Conservation (phyloP, 2,888 invertebrate species). For the Nesidiocoris tenuis region DNA sequence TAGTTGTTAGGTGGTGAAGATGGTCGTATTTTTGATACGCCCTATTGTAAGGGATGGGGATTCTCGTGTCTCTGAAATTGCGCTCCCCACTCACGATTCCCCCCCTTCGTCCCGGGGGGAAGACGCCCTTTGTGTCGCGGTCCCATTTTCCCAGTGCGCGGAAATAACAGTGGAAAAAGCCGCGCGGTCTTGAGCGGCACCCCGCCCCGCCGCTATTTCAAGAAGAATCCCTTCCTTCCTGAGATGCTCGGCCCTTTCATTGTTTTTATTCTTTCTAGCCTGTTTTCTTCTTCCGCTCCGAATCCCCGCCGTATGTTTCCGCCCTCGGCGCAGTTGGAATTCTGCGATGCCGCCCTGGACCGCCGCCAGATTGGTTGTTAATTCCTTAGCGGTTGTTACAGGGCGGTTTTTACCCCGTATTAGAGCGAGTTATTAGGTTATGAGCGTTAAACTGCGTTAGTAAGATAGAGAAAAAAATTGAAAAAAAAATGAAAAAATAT, state of each 20-base stretch:
- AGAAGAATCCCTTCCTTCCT: neutral
- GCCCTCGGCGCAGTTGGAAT: too few species aligned
- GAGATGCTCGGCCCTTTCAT: neutral
- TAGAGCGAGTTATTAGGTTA: too few species aligned
- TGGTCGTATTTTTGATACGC: neutral
- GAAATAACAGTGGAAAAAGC: neutral
- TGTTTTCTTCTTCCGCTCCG: neutral
- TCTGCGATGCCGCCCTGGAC: too few species aligned
- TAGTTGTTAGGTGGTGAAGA: neutral
- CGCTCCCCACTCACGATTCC: neutral
- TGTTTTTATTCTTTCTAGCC: neutral
- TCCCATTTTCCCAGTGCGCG: neutral
- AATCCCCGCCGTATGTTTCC: too few species aligned
- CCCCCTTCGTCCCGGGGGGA: neutral
- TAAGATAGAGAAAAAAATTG: too few species aligned
- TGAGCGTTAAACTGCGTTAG: too few species aligned
- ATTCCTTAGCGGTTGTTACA: too few species aligned
- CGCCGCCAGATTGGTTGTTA: too few species aligned
- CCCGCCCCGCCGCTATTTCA: neutral
- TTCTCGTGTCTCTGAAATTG: neutral
- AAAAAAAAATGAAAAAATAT: too few species aligned
- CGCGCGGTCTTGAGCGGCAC: neutral
- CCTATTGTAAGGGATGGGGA: neutral
- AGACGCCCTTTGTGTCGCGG: neutral
- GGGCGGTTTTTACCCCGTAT: too few species aligned